Percentiles rank a stretch among this genome's conserved stretches.
Evolutionary conservation across 2,888 invertebrate genomes (phyloP).

Genomic region (Lasioglossum morio): DNA sequence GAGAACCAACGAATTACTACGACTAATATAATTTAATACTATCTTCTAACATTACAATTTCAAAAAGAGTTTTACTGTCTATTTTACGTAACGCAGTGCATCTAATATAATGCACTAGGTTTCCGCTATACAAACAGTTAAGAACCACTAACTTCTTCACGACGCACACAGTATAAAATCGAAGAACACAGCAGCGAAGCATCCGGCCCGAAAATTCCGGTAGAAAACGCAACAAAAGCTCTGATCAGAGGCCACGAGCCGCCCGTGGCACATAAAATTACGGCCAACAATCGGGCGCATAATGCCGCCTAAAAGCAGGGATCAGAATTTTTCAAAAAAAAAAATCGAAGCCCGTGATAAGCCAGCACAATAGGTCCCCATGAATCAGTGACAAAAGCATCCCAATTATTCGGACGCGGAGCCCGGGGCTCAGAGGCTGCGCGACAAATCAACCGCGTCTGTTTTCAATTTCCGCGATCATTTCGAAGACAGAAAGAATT

Average conservation of each 20-base stretch:
- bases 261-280: not conserved
- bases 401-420: not conserved
- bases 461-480: slow-evolving; percentile 1
- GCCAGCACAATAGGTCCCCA: not conserved
- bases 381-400: not conserved
- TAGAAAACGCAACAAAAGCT: not conserved
- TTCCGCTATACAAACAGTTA: too few relatives aligned
- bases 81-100: too few relatives aligned
- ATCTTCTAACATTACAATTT: too few relatives aligned
- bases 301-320: not conserved
- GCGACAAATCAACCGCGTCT: not conserved
- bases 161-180: too few relatives aligned
- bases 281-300: not conserved
- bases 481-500: not conserved
- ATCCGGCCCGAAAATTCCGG: too few relatives aligned
- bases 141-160: too few relatives aligned
- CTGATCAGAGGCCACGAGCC: not conserved
- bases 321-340: not conserved
- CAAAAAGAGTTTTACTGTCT: too few relatives aligned
- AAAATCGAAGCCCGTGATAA: not conserved
- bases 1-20: too few relatives aligned
- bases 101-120: too few relatives aligned
- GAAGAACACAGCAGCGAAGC: too few relatives aligned
- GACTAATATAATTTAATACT: too few relatives aligned
- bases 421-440: not conserved